Evolutionary conservation across 2,113 vertebrate species (phyloP), one percentile per base, ranked within the genome.

Genomic region (Melanerpes aurifrons): DNA sequence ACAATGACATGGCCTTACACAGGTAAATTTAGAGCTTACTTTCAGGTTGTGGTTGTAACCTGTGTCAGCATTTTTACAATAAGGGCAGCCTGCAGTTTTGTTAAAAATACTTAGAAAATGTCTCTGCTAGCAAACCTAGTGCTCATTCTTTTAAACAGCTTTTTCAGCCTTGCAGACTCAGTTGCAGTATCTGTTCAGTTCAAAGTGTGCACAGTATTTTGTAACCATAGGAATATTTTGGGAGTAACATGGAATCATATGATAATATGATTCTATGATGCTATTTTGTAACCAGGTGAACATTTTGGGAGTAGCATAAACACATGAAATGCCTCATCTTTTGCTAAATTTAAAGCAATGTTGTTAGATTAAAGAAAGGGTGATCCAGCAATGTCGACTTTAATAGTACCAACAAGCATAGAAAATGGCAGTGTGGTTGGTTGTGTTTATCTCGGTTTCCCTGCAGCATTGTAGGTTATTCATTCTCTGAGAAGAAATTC

Each of bases 401-500:
- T 54, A 89, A 53, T 57, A 80, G 43, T 43, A 74, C 26, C 24
- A 48, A 37, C 20, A 67, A 35, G 28, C 57, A 53, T 74, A 67
- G 62, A 68, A 89, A 71, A 83, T 32, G 29, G 16, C 16, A 10
- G 18, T 40, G 82, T 56, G 48, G 8, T 54, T 78, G 21, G 37
- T 86, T 78, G 12, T 22, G 16, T 92, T 73, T 84, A 15, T 75
- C 70, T 85, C 12, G 3, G 20, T 70, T 71, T 50, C 50, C 57
- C 69, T 68, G 82, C 48, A 78, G 45, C 14, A 31, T 25, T 3
- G 1, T 64, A 78, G 48, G 56, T 87, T 67, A 87, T 93, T 92
- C 79, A 86, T 89, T 86, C 58, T 86, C 85, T 87, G 66, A 74
- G 53, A 71, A 87, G 68, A 82, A 58, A 58, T 92, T 94, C 79